Conservation (phyloP, 1,140 invertebrate genomes). For the Drosophila repleta region DNA sequence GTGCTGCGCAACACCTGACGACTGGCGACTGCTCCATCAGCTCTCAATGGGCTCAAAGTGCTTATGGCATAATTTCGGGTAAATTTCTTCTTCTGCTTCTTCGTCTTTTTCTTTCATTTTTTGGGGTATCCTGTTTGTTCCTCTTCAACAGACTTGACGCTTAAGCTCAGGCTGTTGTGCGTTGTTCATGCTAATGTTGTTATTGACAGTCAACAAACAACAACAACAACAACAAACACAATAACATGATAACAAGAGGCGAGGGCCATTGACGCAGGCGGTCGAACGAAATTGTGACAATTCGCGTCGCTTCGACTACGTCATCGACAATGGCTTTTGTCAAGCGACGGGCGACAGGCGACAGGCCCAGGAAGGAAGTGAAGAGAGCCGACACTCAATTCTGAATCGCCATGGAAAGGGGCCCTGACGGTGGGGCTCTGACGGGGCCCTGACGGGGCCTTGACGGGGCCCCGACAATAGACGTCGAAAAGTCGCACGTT, state of each 20-base stretch:
- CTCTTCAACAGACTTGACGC: constrained; percentile 56
- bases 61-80: constrained; percentile 57
- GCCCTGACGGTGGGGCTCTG: background rate
- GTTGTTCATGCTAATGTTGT: constrained; percentile 46
- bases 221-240: constrained; percentile 29
- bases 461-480: constrained; percentile 8
- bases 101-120: too few species aligned
- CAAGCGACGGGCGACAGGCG: background rate
- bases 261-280: background rate
- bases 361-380: constrained; percentile 37
- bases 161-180: constrained; percentile 32
- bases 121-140: constrained; percentile 42
- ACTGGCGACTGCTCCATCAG: constrained; percentile 25
- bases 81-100: background rate
- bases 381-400: constrained; percentile 31
- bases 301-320: constrained; percentile 1
- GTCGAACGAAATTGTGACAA: constrained; percentile 7
- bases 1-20: constrained; percentile 34
- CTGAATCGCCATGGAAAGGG: background rate
- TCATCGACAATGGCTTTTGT: constrained; percentile 1
- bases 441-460: background rate
- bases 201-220: constrained; percentile 50
- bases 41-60: constrained; percentile 49
- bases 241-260: background rate
- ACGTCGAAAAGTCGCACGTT: constrained; percentile 66